Conservation (phyloP, 2,113 vertebrate genomes). For the Todiramphus chloris region DNA sequence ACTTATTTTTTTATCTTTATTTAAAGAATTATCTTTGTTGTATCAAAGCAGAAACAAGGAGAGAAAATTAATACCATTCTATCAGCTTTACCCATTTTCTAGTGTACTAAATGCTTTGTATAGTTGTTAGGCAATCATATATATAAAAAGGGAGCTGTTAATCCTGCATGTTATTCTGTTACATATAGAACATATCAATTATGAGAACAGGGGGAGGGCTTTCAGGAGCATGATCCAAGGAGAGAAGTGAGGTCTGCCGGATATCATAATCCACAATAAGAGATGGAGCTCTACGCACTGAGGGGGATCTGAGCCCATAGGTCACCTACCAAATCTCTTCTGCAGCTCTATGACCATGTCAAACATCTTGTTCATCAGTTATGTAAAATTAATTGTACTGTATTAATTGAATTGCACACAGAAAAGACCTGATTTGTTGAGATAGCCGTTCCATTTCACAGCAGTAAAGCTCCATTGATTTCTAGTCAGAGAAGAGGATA, state of each 20-base stretch:
- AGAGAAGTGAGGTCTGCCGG: background rate
- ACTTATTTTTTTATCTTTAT: background rate
- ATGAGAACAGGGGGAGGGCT: background rate
- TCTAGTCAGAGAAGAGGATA: constrained; percentile 18
- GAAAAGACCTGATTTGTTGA: background rate
- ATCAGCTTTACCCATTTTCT: background rate
- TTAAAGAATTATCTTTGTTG: background rate
- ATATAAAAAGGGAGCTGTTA: background rate
- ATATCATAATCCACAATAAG: background rate
- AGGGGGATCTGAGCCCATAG: background rate
- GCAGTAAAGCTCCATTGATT: constrained; percentile 53
- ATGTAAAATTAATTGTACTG: constrained; percentile 38
- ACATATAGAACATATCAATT: background rate
- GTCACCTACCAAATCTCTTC: constrained; percentile 40
- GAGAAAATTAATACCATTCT: background rate
- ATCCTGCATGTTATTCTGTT: background rate
- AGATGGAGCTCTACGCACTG: background rate
- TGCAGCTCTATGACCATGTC: constrained; percentile 21
- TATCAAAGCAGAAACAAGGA: background rate
- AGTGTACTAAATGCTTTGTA: background rate
- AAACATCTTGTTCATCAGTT: constrained; percentile 12
- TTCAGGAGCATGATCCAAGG: background rate
- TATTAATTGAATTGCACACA: constrained; percentile 42
- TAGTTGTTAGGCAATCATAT: background rate
- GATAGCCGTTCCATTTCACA: background rate